These are phyloP conservation scores for Temnothorax unifasciatus DNA, from an alignment of 2,888 invertebrate genomes.

Conservation along the genomic window DNA sequence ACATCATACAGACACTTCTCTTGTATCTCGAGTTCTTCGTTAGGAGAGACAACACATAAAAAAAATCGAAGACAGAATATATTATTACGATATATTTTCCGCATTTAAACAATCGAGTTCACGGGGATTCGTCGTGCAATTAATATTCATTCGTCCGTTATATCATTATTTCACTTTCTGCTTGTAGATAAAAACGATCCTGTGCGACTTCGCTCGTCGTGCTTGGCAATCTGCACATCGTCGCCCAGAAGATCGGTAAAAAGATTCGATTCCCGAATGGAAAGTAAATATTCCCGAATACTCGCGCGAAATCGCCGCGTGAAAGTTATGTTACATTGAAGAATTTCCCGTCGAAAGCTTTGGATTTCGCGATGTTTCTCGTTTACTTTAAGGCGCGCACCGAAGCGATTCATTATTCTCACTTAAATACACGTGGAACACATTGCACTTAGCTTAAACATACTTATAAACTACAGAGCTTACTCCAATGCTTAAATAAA, in stretches of 20 bases:
- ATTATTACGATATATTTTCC: constrained; percentile 64
- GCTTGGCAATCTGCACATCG: constrained; percentile 63
- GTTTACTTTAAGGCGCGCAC: constrained; percentile 77
- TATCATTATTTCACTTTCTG: constrained; percentile 7
- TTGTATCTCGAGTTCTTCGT: constrained; percentile 59
- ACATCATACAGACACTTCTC: constrained; percentile 74
- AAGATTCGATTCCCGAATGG: background rate
- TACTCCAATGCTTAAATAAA: constrained; percentile 71
- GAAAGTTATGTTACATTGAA: constrained; percentile 64
- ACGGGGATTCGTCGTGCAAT: constrained; percentile 22
- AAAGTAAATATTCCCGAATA: constrained; percentile 19
- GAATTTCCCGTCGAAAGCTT: constrained; percentile 70
- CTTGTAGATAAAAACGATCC: constrained; percentile 37
- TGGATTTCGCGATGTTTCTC: constrained; percentile 69
- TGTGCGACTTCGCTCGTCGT: background rate
- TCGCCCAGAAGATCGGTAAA: constrained; percentile 36
- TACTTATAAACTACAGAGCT: constrained; percentile 70
- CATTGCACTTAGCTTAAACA: constrained; percentile 82
- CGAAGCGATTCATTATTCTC: constrained; percentile 78
- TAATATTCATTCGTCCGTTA: constrained; percentile 29
- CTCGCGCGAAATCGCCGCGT: background rate
- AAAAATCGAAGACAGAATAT: constrained; percentile 70
- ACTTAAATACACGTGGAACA: constrained; percentile 80
- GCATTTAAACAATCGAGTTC: constrained; percentile 42
- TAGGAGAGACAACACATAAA: constrained; percentile 48